phyloP scores from a whole-genome alignment of 2,113 vertebrate genomes.

The Serranochromis macrocephalus region DNA sequence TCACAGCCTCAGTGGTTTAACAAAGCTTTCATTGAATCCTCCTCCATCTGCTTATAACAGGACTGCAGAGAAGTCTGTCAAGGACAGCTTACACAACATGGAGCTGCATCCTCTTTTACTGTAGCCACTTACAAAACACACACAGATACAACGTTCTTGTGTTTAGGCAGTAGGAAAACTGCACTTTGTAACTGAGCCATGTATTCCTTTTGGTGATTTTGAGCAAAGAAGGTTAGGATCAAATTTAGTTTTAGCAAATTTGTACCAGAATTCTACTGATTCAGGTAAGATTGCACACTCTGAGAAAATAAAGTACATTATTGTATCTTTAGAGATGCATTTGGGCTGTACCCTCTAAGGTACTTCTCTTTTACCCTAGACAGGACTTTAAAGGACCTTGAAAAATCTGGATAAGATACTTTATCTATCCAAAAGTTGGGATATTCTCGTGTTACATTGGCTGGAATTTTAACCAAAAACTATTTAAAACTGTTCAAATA shows the following conservation, averaged over 20 bases:
- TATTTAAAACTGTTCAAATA: background rate
- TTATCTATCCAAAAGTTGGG: background rate
- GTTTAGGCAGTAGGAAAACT: background rate
- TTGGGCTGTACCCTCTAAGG: fast-evolving
- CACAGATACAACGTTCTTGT: background rate
- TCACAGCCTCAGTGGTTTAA: background rate
- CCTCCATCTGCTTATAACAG: slow-evolving; percentile 9
- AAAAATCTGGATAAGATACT: background rate
- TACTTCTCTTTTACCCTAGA: background rate
- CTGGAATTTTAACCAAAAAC: background rate
- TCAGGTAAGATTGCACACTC: background rate
- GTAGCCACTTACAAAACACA: background rate
- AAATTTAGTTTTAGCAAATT: background rate
- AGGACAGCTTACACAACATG: background rate
- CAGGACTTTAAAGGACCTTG: background rate
- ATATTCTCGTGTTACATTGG: fast-evolving
- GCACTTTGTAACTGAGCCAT: background rate
- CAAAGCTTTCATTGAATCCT: slow-evolving; percentile 40
- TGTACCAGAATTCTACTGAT: background rate
- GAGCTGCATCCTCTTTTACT: background rate
- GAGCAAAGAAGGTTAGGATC: background rate
- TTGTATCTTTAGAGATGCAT: background rate
- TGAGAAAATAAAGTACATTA: background rate
- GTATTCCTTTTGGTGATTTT: background rate
- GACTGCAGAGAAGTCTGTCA: slow-evolving; percentile 23